A percentile compares a stretch with the other conserved stretches of the same genome.
Evolutionary conservation across 2,888 invertebrate species (phyloP).

Genomic region (Eretmocerus hayati): DNA sequence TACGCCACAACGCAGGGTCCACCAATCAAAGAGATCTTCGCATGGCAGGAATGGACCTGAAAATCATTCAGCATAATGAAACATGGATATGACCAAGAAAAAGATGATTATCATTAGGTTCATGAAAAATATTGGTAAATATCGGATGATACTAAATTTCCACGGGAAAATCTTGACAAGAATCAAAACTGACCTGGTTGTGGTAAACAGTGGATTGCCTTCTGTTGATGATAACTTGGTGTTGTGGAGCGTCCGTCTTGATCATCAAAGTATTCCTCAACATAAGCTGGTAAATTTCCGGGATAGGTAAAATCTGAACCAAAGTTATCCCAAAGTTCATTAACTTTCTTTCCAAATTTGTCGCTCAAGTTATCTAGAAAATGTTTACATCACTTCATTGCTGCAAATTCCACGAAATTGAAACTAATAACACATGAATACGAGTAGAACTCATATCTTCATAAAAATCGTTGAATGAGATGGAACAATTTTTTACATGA

Average conservation of each 20-base stretch:
- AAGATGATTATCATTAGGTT: too few species aligned
- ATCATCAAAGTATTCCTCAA: slow-evolving; percentile 68
- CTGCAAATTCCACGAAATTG: slow-evolving; percentile 2
- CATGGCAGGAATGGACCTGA: slow-evolving; percentile 92
- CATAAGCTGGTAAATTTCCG: slow-evolving; percentile 62
- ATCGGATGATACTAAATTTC: too few species aligned
- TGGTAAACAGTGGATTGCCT: slow-evolving; percentile 66
- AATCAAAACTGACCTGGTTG: slow-evolving; percentile 58
- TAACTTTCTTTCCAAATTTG: slow-evolving; percentile 64
- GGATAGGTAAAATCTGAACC: slow-evolving; percentile 65
- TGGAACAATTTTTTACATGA: too few species aligned
- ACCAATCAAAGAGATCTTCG: slow-evolving; percentile 94
- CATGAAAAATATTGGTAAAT: too few species aligned
- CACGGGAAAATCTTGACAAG: neutral
- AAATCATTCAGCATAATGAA: too few species aligned
- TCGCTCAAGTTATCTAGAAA: slow-evolving; percentile 62
- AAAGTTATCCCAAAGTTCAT: slow-evolving; percentile 64
- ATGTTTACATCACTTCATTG: slow-evolving; percentile 20
- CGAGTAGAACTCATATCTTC: too few species aligned
- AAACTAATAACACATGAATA: neutral
- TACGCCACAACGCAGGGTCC: slow-evolving; percentile 92
- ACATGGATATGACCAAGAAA: too few species aligned
- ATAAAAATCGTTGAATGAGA: too few species aligned
- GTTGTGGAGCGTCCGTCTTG: slow-evolving; percentile 46
- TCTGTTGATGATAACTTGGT: slow-evolving; percentile 28